Base-by-base conservation (phyloP, 2,888 invertebrate genomes). In the Cephus pygmeus region DNA sequence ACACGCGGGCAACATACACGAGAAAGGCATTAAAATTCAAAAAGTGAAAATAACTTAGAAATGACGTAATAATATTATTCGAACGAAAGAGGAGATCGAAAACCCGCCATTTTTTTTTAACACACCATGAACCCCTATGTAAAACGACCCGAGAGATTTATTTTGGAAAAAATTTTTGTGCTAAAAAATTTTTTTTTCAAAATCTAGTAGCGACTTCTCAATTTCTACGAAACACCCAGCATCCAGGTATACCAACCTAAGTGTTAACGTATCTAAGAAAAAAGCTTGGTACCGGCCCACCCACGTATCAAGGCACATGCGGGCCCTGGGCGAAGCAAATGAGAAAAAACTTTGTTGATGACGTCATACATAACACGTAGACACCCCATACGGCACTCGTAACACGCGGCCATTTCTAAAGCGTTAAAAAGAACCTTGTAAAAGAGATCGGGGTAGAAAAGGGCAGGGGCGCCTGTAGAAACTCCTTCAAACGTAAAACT, bases 11-110 rank as follows among this genome's bases (percentile, higher is more conserved):
- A 85, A 69, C 75, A 77, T 83, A 85, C 85, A 85, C 82, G 86
- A 79, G 71, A 85, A 85, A 82, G 79, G 86, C 85, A 85, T 85
- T 85, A 85, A 85, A 71, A 85, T 84, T 85, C 85, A 73, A 75
- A 69, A 81, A 79, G 23, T 71, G n/a, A 71, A 34, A 71, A 71
- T 71, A 71, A 71, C 71, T 71, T 23, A 12, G 4, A 1, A 31
- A 23, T 12, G 1, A 3, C 12, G 23, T 11, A 34, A 71, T 12
- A 71, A 71, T 71, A 34, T 71, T 71, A 71, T 71, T 12, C 9
- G 23, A 31, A 15, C 33, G 71, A 71, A 31, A 31, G 31, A 33
- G 56, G 9, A 56, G 23, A 6, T 23, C 0, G 56, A 23, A 23
- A 0, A 56, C 2, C 9, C 2, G 1, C 2, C 9, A 1, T 23